These are phyloP conservation scores for Denticeps clupeoides DNA, from an alignment of 2,797 vertebrate genomes.

Conservation along the genomic window DNA sequence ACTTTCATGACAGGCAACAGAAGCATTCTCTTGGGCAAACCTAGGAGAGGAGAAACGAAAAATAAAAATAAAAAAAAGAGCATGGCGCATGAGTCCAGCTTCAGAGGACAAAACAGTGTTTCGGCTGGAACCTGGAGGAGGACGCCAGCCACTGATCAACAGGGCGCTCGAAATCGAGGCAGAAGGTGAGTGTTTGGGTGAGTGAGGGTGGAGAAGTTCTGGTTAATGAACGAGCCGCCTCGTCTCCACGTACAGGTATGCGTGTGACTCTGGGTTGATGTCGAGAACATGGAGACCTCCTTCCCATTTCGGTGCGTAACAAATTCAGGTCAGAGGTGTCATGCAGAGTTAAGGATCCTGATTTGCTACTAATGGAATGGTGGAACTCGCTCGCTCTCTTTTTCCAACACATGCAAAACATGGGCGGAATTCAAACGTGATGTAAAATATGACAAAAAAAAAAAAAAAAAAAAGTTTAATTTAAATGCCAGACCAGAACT, in stretches of 20 bases:
- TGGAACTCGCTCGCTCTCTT: background rate
- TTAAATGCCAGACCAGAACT: too few species aligned
- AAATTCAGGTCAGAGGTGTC: background rate
- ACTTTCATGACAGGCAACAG: constrained; percentile 99
- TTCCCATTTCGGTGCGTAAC: background rate
- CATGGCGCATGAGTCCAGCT: constrained; percentile 79
- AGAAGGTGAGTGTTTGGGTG: background rate
- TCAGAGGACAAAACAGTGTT: too few species aligned
- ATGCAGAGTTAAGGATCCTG: background rate
- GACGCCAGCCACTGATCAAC: constrained; percentile 44
- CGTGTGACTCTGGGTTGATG: background rate
- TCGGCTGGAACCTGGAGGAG: too few species aligned
- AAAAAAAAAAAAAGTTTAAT: too few species aligned
- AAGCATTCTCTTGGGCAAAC: constrained; percentile 99
- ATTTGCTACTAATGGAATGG: background rate
- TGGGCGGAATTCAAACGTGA: too few species aligned
- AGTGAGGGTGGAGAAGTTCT: constrained; percentile 1
- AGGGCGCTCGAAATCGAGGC: too few species aligned
- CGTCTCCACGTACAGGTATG: background rate
- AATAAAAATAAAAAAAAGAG: too few species aligned
- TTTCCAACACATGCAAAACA: background rate
- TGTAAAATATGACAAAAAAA: too few species aligned
- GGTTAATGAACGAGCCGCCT: background rate
- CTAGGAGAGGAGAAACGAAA: constrained; percentile 93
- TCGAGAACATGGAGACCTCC: background rate